These are phyloP conservation scores for Stramonita haemastoma DNA, from an alignment of 2,888 invertebrate genomes.

Conservation along the genomic window DNA sequence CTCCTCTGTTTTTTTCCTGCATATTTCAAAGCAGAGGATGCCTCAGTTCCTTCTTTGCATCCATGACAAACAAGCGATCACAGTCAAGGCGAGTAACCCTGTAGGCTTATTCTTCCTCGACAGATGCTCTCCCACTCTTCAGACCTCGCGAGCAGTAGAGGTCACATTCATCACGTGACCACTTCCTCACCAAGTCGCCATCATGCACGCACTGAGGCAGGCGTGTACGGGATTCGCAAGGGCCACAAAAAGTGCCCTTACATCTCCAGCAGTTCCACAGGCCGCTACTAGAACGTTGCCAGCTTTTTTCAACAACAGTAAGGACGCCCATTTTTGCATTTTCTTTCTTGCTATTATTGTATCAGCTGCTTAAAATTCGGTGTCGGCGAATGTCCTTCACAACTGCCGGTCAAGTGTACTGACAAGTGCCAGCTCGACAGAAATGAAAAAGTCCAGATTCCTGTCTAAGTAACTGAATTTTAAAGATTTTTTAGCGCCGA, in stretches of 20 bases:
- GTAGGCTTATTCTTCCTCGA: neutral
- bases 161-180: slow-evolving; percentile 40
- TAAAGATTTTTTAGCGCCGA: no score
- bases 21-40: no score
- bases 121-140: no score
- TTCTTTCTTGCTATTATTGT: neutral
- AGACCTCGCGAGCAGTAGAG: neutral
- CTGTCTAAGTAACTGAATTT: no score
- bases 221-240: slow-evolving; percentile 81
- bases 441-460: neutral
- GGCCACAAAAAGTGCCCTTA: slow-evolving; percentile 80
- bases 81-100: neutral
- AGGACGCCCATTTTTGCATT: slow-evolving; percentile 75
- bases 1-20: neutral
- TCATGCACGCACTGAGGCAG: slow-evolving; percentile 82
- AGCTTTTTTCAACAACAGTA: slow-evolving; percentile 80
- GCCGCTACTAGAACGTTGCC: slow-evolving; percentile 80
- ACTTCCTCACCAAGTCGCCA: slow-evolving; percentile 75
- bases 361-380: neutral
- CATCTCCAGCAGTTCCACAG: slow-evolving; percentile 78
- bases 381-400: slow-evolving; percentile 20
- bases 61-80: neutral
- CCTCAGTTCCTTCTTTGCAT: no score
- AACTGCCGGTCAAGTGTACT: neutral
- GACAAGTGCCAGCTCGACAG: slow-evolving; percentile 4